phyloP scores from a whole-genome alignment of 2,797 vertebrate species.

The Cryptoprocta ferox region DNA sequence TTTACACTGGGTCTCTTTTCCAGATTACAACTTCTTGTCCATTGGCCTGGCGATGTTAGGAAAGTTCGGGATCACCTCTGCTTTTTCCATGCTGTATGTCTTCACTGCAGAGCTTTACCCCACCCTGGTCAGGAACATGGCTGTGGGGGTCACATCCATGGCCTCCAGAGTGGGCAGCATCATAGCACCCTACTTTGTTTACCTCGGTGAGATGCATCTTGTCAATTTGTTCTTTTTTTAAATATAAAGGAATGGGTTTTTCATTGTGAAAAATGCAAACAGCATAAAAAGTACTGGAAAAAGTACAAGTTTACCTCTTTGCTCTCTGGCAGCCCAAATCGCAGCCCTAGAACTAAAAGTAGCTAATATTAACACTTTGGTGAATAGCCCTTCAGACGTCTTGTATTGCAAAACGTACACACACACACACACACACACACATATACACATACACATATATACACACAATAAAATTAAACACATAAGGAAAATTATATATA shows the following conservation, averaged over 20 bases:
- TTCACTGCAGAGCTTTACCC: constrained; percentile 96
- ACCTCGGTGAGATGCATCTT: constrained; percentile 88
- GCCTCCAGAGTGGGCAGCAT: constrained; percentile 95
- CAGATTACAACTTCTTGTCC: constrained; percentile 85
- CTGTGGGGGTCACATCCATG: constrained; percentile 93
- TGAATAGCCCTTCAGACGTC: background rate
- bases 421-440: background rate
- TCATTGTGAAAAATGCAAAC: constrained; percentile 9
- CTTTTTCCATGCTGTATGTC: constrained; percentile 95
- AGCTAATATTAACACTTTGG: background rate
- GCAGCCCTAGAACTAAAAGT: background rate
- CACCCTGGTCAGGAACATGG: constrained; percentile 92
- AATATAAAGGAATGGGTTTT: background rate
- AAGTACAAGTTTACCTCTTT: constrained; percentile 10
- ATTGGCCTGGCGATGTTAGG: constrained; percentile 92
- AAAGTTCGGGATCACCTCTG: constrained; percentile 95
- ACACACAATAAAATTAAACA: background rate
- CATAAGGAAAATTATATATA: background rate
- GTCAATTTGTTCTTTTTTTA: background rate
- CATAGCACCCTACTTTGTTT: constrained; percentile 94
- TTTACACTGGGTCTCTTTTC: constrained; percentile 54
- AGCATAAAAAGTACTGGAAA: constrained; percentile 10
- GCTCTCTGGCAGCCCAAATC: background rate
- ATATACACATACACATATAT: too few species aligned
- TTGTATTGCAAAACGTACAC: background rate